phyloP scores from a whole-genome alignment of 2,113 vertebrate species.

The Pseudorhombus dupliciocellatus region DNA sequence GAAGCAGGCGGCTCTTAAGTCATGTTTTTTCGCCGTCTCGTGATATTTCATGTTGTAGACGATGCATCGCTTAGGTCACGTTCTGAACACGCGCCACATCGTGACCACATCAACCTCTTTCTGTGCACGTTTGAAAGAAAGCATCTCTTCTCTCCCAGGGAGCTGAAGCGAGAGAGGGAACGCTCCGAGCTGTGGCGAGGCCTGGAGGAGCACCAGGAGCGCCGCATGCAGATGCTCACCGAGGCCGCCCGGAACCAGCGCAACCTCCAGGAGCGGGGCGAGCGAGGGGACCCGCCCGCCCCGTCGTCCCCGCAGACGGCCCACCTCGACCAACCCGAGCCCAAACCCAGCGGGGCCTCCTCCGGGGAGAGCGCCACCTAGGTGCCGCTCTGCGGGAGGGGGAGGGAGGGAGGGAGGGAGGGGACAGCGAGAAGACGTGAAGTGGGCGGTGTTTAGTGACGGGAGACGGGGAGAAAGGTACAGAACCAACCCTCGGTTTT shows the following conservation, averaged over 20 bases:
- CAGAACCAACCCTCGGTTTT: slow-evolving; percentile 36
- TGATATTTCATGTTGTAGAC: slow-evolving; percentile 39
- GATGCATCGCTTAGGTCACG: slow-evolving; percentile 47
- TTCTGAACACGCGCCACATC: slow-evolving; percentile 16
- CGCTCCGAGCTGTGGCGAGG: slow-evolving; percentile 88
- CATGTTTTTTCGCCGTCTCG: slow-evolving; percentile 23
- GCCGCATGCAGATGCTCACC: slow-evolving; percentile 85
- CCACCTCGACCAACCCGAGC: slow-evolving; percentile 70
- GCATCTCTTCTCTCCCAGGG: slow-evolving; percentile 70
- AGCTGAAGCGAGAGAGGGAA: slow-evolving; percentile 88
- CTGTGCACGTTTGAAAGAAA: too few relatives aligned
- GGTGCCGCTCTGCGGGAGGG: slow-evolving; percentile 37
- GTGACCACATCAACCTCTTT: slow-evolving; percentile 6
- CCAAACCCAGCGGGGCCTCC: slow-evolving; percentile 68
- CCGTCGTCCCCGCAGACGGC: slow-evolving; percentile 66
- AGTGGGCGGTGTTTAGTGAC: slow-evolving; percentile 40
- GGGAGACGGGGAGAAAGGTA: slow-evolving; percentile 62
- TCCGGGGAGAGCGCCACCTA: slow-evolving; percentile 72
- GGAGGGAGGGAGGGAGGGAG: slow-evolving; percentile 45
- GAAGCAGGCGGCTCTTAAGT: slow-evolving; percentile 31
- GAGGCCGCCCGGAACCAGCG: slow-evolving; percentile 84
- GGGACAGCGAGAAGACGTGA: slow-evolving; percentile 45
- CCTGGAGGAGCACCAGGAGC: slow-evolving; percentile 88
- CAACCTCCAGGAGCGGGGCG: slow-evolving; percentile 82
- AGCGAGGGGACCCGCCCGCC: slow-evolving; percentile 67